Evolutionary conservation across 2,888 invertebrate species (phyloP).

Genomic region (Megalurothrips usitatus): DNA sequence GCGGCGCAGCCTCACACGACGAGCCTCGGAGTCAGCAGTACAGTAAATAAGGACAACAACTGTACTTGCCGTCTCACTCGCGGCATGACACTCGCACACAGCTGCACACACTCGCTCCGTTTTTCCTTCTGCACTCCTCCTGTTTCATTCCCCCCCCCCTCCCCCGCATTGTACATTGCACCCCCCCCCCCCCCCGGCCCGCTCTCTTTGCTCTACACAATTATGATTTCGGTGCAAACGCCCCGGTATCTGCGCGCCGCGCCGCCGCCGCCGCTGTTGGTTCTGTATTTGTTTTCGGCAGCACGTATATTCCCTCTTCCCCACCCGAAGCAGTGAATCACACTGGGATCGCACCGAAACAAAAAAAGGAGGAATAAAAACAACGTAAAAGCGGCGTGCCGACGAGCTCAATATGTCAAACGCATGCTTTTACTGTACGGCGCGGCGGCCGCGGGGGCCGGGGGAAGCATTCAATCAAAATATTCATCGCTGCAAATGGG

Average conservation of each 20-base stretch:
- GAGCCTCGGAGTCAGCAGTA: no score
- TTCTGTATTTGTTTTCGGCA: neutral
- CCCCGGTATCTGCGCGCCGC: neutral
- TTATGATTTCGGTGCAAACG: constrained; percentile 17
- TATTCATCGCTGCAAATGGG: neutral
- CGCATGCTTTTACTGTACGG: neutral
- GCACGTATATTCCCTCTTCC: neutral
- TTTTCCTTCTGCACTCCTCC: neutral
- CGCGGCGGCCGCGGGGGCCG: neutral
- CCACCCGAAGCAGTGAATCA: no score
- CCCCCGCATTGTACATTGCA: neutral
- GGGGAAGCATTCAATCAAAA: neutral
- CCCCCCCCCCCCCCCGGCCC: neutral
- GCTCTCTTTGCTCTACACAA: neutral
- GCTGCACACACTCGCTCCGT: no score
- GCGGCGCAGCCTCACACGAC: no score
- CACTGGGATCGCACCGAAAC: neutral
- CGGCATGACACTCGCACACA: no score
- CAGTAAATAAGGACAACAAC: no score
- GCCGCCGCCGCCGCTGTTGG: neutral
- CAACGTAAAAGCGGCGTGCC: neutral
- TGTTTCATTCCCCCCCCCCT: neutral
- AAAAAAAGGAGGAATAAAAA: neutral
- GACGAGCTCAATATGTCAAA: no score
- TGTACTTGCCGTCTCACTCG: neutral